Percentiles rank a stretch among this genome's conserved stretches.
phyloP scores from a whole-genome alignment of 2,113 vertebrate species.

The Gasterosteus aculeatus region DNA sequence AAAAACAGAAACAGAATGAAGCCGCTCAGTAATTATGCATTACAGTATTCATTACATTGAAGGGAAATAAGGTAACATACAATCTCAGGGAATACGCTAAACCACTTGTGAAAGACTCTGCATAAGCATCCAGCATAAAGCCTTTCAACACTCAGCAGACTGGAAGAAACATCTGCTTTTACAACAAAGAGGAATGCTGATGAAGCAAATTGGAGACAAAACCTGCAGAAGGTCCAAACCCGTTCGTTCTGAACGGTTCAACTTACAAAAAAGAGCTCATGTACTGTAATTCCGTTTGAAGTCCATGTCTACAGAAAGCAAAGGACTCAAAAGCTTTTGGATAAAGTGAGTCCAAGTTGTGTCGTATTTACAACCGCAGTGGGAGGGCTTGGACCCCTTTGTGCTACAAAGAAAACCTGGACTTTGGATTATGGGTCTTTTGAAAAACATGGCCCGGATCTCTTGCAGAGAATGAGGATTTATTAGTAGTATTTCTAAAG shows the following conservation, averaged over 20 bases:
- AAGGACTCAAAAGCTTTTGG: not conserved
- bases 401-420: conserved; percentile 57
- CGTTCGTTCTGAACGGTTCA: conserved; percentile 12
- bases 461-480: not conserved
- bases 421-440: not conserved
- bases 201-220: conserved; percentile 16
- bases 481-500: not conserved
- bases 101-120: not conserved
- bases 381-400: conserved; percentile 13
- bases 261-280: not conserved
- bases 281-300: not conserved
- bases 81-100: not conserved
- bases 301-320: not conserved
- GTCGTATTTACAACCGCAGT: not conserved
- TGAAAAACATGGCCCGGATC: conserved; percentile 61
- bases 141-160: not conserved
- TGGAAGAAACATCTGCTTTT: conserved; percentile 54
- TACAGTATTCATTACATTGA: not conserved
- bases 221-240: conserved; percentile 27
- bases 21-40: not conserved
- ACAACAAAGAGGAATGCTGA: conserved; percentile 38
- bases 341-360: conserved; percentile 8
- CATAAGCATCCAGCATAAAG: not conserved
- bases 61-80: not conserved
- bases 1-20: not conserved